A percentile compares a stretch with the other conserved stretches of the same genome.
These are phyloP conservation scores for Dolichomitus sp. DNA, from an alignment of 2,888 invertebrate species.

Conservation along the genomic window DNA sequence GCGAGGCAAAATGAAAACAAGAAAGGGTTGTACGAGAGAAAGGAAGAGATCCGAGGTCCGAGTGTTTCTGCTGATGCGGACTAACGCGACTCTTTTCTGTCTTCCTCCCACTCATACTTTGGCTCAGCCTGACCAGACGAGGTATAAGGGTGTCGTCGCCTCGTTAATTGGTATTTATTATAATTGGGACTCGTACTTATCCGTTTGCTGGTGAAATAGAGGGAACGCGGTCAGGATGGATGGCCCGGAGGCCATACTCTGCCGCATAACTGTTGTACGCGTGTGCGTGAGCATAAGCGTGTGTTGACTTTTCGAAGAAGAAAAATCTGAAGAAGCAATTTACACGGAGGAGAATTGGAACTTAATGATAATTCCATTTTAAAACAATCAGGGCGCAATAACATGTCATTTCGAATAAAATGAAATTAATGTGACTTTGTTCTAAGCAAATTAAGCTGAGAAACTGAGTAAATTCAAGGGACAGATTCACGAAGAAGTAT, in stretches of 20 bases:
- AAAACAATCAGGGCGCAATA: too few relatives aligned
- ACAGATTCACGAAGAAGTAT: neutral
- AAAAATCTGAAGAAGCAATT: slow-evolving; percentile 15
- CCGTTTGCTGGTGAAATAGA: slow-evolving; percentile 76
- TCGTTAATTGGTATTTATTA: slow-evolving; percentile 86
- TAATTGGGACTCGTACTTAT: slow-evolving; percentile 84
- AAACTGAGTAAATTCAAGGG: neutral
- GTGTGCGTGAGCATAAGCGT: slow-evolving; percentile 20
- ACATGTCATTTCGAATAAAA: too few relatives aligned
- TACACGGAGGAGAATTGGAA: slow-evolving; percentile 22
- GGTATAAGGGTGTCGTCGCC: slow-evolving; percentile 78
- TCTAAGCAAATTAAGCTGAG: slow-evolving; percentile 8
- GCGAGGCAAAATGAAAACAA: slow-evolving; percentile 56
- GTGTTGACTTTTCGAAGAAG: slow-evolving; percentile 12
- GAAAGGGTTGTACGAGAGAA: slow-evolving; percentile 37
- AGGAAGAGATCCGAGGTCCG: slow-evolving; percentile 28
- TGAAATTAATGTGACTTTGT: too few relatives aligned
- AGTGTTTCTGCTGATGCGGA: slow-evolving; percentile 37
- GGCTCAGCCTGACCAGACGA: slow-evolving; percentile 52
- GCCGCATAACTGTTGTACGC: slow-evolving; percentile 37
- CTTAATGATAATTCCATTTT: slow-evolving; percentile 65
- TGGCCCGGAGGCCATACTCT: slow-evolving; percentile 63
- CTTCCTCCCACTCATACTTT: slow-evolving; percentile 6
- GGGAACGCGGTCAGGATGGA: slow-evolving; percentile 68
- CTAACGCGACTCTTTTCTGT: slow-evolving; percentile 48